Evolutionary conservation across 2,888 invertebrate genomes (phyloP).

Genomic region (Harpagoxenus sublaevis): DNA sequence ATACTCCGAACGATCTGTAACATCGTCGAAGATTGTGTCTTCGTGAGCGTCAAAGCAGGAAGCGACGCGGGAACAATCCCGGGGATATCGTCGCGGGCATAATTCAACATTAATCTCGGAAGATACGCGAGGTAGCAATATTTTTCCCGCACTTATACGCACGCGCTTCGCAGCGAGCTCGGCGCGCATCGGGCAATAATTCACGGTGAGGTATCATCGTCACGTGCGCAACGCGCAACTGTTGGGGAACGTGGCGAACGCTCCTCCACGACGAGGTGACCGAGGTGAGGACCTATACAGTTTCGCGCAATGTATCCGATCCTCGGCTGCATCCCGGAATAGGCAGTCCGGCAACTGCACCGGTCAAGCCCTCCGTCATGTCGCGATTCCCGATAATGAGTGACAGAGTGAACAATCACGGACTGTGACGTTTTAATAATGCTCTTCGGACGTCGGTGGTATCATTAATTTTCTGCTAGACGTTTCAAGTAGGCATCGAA

Average conservation of each 20-base stretch:
- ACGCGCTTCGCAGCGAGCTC: conserved; percentile 40
- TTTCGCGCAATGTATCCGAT: conserved; percentile 14
- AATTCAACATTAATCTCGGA: conserved; percentile 56
- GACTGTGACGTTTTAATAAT: conserved; percentile 45
- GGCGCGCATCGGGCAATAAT: conserved; percentile 61
- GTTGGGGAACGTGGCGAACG: conserved; percentile 56
- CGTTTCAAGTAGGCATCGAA: background rate
- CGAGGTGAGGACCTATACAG: conserved; percentile 34
- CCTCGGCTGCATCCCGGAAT: conserved; percentile 21
- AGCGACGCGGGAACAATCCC: conserved; percentile 43
- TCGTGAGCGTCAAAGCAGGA: conserved; percentile 12
- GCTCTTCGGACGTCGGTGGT: background rate
- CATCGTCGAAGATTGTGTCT: background rate
- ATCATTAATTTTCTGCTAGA: conserved; percentile 24
- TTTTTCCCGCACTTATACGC: conserved; percentile 48
- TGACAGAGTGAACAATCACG: conserved; percentile 34
- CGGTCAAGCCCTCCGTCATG: conserved; percentile 15
- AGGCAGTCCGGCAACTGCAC: background rate
- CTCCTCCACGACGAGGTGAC: conserved; percentile 36
- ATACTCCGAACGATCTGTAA: background rate
- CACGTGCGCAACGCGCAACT: conserved; percentile 61
- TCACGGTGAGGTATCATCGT: conserved; percentile 70
- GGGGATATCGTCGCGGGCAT: conserved; percentile 32
- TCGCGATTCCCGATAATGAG: conserved; percentile 38
- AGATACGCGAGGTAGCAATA: conserved; percentile 51